Conservation (phyloP, 1,140 invertebrate genomes). For the Ceratitis capitata region DNA sequence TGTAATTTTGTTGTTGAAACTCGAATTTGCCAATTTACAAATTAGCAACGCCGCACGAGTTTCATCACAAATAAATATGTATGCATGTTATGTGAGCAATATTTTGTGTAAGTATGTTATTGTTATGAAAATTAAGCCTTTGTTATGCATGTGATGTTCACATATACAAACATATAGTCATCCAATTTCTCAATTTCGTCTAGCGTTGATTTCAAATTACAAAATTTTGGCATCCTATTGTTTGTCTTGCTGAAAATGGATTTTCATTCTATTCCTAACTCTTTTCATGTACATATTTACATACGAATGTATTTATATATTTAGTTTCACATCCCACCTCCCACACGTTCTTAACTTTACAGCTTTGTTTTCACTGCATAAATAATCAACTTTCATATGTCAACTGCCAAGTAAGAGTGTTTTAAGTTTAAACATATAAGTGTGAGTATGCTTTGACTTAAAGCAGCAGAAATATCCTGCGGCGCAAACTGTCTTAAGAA, state of each 20-base stretch:
- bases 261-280: background rate
- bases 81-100: too few relatives aligned
- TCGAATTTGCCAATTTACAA: background rate
- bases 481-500: background rate
- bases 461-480: background rate
- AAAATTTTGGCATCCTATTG: background rate
- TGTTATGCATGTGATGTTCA: too few relatives aligned
- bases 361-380: background rate
- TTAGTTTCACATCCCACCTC: too few relatives aligned
- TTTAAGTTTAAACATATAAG: too few relatives aligned
- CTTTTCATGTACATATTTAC: background rate
- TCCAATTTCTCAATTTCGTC: background rate
- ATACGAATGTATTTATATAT: background rate
- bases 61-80: background rate
- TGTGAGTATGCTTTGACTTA: background rate
- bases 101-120: too few relatives aligned
- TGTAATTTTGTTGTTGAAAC: background rate
- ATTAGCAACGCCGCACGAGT: background rate
- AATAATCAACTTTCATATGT: background rate
- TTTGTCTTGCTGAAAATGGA: background rate
- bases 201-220: background rate
- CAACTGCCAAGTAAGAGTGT: background rate
- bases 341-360: background rate
- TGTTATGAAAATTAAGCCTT: too few relatives aligned
- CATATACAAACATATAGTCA: background rate